Base-by-base conservation (phyloP, 2,797 vertebrate species). In the Nyctalus aviator region DNA sequence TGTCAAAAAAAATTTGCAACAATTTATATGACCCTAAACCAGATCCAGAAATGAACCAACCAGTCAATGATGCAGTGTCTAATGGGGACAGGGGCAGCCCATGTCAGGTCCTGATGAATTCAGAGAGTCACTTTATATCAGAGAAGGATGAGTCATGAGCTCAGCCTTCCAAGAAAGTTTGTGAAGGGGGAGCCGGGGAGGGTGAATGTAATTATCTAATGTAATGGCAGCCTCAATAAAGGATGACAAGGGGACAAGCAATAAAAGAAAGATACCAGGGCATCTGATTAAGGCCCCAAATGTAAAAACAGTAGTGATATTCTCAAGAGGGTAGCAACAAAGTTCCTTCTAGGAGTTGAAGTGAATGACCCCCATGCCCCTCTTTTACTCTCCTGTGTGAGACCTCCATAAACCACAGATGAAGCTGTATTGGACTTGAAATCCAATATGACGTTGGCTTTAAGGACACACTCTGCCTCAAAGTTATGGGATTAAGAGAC, bases 161-260 rank as follows among this genome's bases (percentile, higher is more conserved):
- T 97, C 93, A 91, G 97, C 48, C 92, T 97, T 97, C 96, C 96
- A 97, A 97, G 96, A 97, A 97, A 94, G 94, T 90, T 84, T 79
- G 94, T 23, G 76, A 89, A 96, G 91, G 72, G 96, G 85, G 86
- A 91, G 95, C 27, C 20, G 0, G 68, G 85, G 94, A 94, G 88
- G 57, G 59, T 2, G 81, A 87, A 97, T 92, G 94, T 53, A 95
- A 96, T 97, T 93, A 93, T 84, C 96, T 97, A 95, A 96, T 96
- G 94, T 93, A 91, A 66, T 62, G 91, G 95, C 95, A 95, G 68
- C 76, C 84, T 94, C 88, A 71, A 82, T 94, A 85, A 96, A 96
- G 88, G 62, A 75, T 84, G 96, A 96, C 95, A 94, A 91, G 93
- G 87, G 81, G 62, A 91, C 27, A 27, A 79, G 90, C 88, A 96